Percentiles rank a stretch among this genome's conserved stretches.
Conservation (phyloP, 2,888 invertebrate genomes). For the Eupithecia centaureata region DNA sequence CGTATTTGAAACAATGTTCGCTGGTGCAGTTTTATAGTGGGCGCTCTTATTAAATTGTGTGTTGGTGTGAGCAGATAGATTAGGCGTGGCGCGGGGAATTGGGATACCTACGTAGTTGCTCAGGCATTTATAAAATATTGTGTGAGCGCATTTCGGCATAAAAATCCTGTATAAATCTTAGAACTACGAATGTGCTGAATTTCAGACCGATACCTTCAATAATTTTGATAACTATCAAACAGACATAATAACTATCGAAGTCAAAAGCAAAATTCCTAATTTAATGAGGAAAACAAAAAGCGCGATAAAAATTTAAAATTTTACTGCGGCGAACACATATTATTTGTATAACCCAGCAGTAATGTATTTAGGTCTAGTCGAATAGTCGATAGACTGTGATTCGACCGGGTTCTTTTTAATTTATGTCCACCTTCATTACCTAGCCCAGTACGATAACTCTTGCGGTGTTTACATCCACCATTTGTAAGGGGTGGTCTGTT, state of each 20-base stretch:
- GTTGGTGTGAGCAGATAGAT: not conserved
- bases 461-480: slow-evolving; percentile 43
- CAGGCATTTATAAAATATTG: not conserved
- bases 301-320: too few relatives aligned
- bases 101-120: not conserved
- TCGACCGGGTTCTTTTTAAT: slow-evolving; percentile 14
- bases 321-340: not conserved
- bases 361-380: not conserved
- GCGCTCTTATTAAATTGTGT: slow-evolving; percentile 7
- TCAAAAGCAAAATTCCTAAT: too few relatives aligned
- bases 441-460: slow-evolving; percentile 34
- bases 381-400: not conserved
- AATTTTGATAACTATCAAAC: not conserved
- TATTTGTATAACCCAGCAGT: not conserved
- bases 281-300: too few relatives aligned
- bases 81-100: not conserved
- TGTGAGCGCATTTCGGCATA: too few relatives aligned
- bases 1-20: slow-evolving; percentile 21
- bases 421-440: slow-evolving; percentile 32
- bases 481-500: slow-evolving; percentile 62
- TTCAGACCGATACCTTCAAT: not conserved
- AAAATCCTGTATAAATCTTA: too few relatives aligned
- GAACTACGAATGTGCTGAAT: not conserved
- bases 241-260: too few relatives aligned
- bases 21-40: slow-evolving; percentile 9